phyloP scores from a whole-genome alignment of 2,797 vertebrate species.

The Enteromius afrohamiltoni region DNA sequence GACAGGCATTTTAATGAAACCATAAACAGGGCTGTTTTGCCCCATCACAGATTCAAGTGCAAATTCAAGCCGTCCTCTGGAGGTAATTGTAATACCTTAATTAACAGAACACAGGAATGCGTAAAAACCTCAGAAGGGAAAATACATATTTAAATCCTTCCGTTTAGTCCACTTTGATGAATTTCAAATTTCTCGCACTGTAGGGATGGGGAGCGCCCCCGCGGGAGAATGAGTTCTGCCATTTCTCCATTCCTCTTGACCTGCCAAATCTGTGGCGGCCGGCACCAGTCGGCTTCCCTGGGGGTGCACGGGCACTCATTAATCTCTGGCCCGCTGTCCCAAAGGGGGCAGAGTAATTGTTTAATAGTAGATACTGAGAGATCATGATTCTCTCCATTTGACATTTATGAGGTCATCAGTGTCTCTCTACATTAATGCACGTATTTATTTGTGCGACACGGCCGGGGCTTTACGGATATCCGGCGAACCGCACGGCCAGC shows the following conservation, averaged over 20 bases:
- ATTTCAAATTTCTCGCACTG: constrained; percentile 41
- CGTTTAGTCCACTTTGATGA: constrained; percentile 52
- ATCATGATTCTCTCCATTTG: constrained; percentile 58
- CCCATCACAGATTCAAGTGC: constrained; percentile 33
- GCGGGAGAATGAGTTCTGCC: constrained; percentile 54
- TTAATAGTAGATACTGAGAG: constrained; percentile 59
- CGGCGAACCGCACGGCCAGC: neutral
- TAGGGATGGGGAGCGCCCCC: constrained; percentile 39
- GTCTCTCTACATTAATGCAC: constrained; percentile 54
- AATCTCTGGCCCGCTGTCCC: constrained; percentile 55
- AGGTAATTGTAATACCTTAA: constrained; percentile 43
- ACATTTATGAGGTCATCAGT: constrained; percentile 61
- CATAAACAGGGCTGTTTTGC: constrained; percentile 34
- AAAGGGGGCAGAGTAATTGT: constrained; percentile 56
- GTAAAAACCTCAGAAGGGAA: constrained; percentile 44
- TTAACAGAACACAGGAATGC: constrained; percentile 42
- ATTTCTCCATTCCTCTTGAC: constrained; percentile 61
- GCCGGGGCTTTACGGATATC: constrained; percentile 3
- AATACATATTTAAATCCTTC: constrained; percentile 52
- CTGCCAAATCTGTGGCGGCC: constrained; percentile 59
- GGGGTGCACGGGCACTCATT: constrained; percentile 54
- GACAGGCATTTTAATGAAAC: constrained; percentile 40
- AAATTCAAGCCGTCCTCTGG: constrained; percentile 40
- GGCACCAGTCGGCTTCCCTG: constrained; percentile 44
- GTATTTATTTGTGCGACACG: constrained; percentile 45